Conservation (phyloP, 2,113 vertebrate genomes). For the Scartelaos histophorus region DNA sequence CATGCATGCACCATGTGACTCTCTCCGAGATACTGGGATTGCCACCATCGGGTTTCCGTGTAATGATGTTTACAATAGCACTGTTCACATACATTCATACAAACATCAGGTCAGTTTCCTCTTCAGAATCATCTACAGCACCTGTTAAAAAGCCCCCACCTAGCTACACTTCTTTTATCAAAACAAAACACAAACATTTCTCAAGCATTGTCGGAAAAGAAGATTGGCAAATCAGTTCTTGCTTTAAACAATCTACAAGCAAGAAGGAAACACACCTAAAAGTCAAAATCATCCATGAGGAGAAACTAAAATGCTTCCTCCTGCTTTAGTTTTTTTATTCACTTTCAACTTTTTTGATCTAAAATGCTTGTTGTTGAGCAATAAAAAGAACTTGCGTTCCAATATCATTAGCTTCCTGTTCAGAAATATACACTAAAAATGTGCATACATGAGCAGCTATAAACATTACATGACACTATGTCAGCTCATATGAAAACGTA, state of each 20-base stretch:
- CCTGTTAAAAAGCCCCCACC: slow-evolving; percentile 88
- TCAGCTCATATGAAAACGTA: slow-evolving; percentile 99
- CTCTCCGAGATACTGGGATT: slow-evolving; percentile 79
- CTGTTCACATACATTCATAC: slow-evolving; percentile 86
- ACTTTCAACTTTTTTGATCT: slow-evolving; percentile 81
- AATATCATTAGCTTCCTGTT: slow-evolving; percentile 89
- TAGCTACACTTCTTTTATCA: slow-evolving; percentile 79
- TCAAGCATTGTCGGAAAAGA: slow-evolving; percentile 95
- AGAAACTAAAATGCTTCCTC: slow-evolving; percentile 80
- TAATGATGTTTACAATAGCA: slow-evolving; percentile 91
- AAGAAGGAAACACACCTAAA: slow-evolving; percentile 81
- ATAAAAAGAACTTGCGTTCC: slow-evolving; percentile 90
- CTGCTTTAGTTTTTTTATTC: slow-evolving; percentile 61
- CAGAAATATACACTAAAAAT: slow-evolving; percentile 97
- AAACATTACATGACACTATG: slow-evolving; percentile 96
- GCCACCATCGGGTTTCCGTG: slow-evolving; percentile 94
- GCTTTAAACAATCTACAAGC: slow-evolving; percentile 92
- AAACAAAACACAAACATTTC: slow-evolving; percentile 86
- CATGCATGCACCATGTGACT: slow-evolving; percentile 60
- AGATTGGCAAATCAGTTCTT: slow-evolving; percentile 89
- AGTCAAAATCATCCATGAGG: slow-evolving; percentile 84
- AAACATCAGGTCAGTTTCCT: slow-evolving; percentile 88
- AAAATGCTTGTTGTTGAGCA: slow-evolving; percentile 89
- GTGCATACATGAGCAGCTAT: slow-evolving; percentile 97
- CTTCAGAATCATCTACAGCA: slow-evolving; percentile 82